These are phyloP conservation scores for Drosophila baimaii DNA, from an alignment of 1,140 invertebrate species.

Conservation along the genomic window DNA sequence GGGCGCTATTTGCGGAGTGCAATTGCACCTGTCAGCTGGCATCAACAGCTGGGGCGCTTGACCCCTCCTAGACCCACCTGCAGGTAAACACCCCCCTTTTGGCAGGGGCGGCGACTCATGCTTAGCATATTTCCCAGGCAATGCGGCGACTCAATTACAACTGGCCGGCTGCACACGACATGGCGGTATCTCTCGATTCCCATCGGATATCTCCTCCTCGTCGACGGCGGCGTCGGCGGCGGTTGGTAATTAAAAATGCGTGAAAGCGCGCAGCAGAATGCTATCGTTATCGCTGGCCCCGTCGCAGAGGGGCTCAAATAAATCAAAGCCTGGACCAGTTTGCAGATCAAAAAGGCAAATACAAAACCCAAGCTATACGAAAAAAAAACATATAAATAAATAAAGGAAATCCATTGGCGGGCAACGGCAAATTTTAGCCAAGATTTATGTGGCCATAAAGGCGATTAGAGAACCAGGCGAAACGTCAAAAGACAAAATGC, in stretches of 20 bases:
- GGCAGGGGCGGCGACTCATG: constrained; percentile 51
- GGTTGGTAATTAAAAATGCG: constrained; percentile 73
- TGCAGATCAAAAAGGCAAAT: constrained; percentile 65
- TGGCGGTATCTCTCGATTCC: constrained; percentile 33
- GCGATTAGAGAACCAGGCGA: constrained; percentile 72
- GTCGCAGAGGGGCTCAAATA: constrained; percentile 60
- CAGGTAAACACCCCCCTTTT: background rate
- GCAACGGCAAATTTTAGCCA: constrained; percentile 78
- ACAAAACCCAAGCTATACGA: constrained; percentile 24
- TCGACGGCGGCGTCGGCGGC: background rate
- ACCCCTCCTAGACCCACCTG: background rate
- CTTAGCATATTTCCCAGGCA: constrained; percentile 71
- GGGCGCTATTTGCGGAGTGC: constrained; percentile 13
- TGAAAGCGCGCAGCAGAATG: constrained; percentile 65
- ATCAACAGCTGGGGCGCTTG: constrained; percentile 29
- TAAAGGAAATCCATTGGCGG: constrained; percentile 67
- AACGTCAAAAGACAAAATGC: constrained; percentile 76
- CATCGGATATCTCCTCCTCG: constrained; percentile 9
- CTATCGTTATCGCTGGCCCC: constrained; percentile 53
- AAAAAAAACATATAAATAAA: constrained; percentile 48
- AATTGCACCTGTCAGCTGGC: constrained; percentile 61
- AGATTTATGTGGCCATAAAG: constrained; percentile 82
- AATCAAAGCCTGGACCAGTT: constrained; percentile 78
- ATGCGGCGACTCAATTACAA: constrained; percentile 71
- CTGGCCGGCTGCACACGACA: constrained; percentile 55